Evolutionary conservation across 2,888 invertebrate genomes (phyloP), one percentile per base, ranked within the genome.

Genomic region (Artemia sinica): DNA sequence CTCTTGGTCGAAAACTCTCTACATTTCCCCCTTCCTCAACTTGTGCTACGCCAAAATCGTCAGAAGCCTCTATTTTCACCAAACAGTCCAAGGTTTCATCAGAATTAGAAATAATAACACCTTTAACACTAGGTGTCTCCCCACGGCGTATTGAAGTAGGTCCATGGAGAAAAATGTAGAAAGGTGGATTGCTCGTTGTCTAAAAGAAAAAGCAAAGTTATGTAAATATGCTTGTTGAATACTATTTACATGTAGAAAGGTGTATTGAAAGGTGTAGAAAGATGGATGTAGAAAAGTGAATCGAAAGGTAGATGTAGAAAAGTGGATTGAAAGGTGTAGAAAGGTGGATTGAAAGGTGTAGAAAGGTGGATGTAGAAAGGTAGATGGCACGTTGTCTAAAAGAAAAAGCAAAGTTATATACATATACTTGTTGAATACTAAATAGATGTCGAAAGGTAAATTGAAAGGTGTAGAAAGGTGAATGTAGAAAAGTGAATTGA

Each of bases 111-210:
- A 76, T 74, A 8, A 78, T 72, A 71, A 76, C 73, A 12, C 76
- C 72, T 11, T 77, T 74, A 49, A 78, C 73, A 1, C 77, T 77
- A 8, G 78, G 69, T 74, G 82, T 82, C 74, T 83, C 83, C 8
- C 83, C 82, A 50, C 80, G 75, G 9, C 78, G 76, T 67, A 79
- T 78, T 14, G 75, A 72, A 0, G 76, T 74, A 2, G 82, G 81
- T 58, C 79, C 79, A 73, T 82, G 80, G 7, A 80, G 75, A 65
- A 78, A 77, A 73, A 82, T 81, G 75, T 80, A 80, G 75, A 83
- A 80, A 66, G 80, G 80, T 5, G 81, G 77, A 18, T 75, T 49
- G 8, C 41, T 69, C 50, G 50, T 41, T 48, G 41, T 50, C 50
- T 66, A 18, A 13, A 67, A n/a, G 49, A 28, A 67, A 67, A 9